Evolutionary conservation across 2,113 vertebrate species (phyloP).

Genomic region (Carettochelys insculpta): DNA sequence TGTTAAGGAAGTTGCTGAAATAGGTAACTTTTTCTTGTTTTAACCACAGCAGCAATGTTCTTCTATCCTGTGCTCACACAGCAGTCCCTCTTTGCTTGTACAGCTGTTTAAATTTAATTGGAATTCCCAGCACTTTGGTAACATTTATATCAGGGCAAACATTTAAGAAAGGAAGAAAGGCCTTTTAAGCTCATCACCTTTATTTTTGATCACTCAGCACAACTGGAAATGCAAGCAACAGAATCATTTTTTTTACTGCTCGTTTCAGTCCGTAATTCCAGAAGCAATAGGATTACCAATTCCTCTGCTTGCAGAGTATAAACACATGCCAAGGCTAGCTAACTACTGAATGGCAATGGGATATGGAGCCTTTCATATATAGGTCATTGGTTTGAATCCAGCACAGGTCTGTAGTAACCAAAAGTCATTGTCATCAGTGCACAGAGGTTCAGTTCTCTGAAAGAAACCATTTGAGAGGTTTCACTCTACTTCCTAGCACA

Average conservation of each 20-base stretch:
- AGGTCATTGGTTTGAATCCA: constrained; percentile 30
- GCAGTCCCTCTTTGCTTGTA: constrained; percentile 27
- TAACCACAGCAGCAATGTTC: constrained; percentile 45
- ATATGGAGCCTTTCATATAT: constrained; percentile 15
- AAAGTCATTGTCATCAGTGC: background rate
- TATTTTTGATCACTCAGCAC: constrained; percentile 1
- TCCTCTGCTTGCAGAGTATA: background rate
- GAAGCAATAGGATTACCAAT: background rate
- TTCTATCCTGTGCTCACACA: constrained; percentile 46
- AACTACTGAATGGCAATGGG: background rate
- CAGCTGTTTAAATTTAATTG: constrained; percentile 59
- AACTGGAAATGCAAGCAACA: background rate
- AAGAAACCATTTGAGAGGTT: constrained; percentile 23
- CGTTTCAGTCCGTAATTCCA: background rate
- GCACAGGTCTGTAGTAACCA: background rate
- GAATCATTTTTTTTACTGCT: background rate
- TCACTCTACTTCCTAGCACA: background rate
- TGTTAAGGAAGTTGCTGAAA: constrained; percentile 4
- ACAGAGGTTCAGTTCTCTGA: background rate
- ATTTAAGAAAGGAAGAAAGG: background rate
- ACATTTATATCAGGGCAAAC: background rate
- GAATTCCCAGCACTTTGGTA: constrained; percentile 6
- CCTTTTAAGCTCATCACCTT: background rate
- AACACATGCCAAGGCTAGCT: background rate
- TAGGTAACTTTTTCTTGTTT: background rate